Evolutionary conservation across 1,140 invertebrate species (phyloP), one percentile per base, ranked within the genome.

Genomic region (Hypsibius dujardini): DNA sequence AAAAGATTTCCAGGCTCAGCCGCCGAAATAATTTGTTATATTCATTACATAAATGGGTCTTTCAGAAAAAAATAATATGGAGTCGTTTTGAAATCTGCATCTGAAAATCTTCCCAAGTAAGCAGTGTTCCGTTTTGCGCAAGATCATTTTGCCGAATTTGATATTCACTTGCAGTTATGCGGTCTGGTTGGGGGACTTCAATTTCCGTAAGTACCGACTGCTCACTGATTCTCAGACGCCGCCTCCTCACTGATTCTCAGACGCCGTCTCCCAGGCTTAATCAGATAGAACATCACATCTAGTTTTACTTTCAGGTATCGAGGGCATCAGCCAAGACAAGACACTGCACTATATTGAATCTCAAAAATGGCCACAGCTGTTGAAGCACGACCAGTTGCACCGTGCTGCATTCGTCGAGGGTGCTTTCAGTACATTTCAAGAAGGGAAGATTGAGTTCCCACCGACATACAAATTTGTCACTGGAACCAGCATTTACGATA

Each of bases 181-280:
- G 12, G 93, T 96, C 79, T 95, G 91, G 90, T 85, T 95, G 74
- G 93, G 93, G 1, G 92, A 95, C 77, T 80, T 95, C 59, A 96
- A 96, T 79, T 96, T 95, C 78, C 86, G 93, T 28, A 28, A 28
- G 28, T 28, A 28, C 28, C 28, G 28, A 28, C 28, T 28, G 28
- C 28, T 28, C 28, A 28, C 28, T 28, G 28, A 28, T 28, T 28
- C 28, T 28, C 28, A 28, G 28, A 28, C 28, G 28, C 28, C 28
- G 28, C 28, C 28, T 28, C 28, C 28, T 28, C 28, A 28, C 28
- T 28, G 28, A 28, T 28, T 28, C 28, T 28, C 28, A 28, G 28
- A 28, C 28, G 28, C 28, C 28, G 28, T 28, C 28, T 28, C 28
- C 28, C 28, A 28, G 28, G 28, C 28, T 28, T 28, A 28, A 28